A percentile compares a stretch with the other conserved stretches of the same genome.
These are phyloP conservation scores for Calcarius lapponicus DNA, from an alignment of 2,797 vertebrate genomes.

Conservation along the genomic window DNA sequence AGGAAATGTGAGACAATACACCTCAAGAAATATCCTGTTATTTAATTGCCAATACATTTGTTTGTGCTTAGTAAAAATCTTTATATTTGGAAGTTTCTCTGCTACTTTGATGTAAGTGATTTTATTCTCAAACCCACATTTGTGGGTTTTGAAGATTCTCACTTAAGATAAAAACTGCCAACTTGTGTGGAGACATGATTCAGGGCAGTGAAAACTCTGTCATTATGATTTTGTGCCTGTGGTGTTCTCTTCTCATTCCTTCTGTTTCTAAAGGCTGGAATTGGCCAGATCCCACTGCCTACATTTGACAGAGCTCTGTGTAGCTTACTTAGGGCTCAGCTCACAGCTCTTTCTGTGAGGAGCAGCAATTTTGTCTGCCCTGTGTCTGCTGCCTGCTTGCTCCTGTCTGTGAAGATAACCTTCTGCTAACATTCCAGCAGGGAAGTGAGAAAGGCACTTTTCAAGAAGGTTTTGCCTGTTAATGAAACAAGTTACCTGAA, in stretches of 20 bases:
- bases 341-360: background rate
- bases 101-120: background rate
- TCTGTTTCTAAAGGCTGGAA: background rate
- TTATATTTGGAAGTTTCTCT: background rate
- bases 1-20: background rate
- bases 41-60: background rate
- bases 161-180: background rate
- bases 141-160: background rate
- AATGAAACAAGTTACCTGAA: background rate
- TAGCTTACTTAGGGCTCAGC: background rate
- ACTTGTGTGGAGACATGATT: background rate
- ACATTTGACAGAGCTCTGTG: background rate
- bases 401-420: background rate
- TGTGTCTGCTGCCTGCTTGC: background rate
- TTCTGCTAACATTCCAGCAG: background rate
- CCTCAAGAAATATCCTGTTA: background rate
- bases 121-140: background rate
- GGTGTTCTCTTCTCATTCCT: background rate
- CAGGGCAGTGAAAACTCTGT: background rate
- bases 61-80: background rate
- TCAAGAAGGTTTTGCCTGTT: background rate
- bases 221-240: background rate
- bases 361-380: background rate
- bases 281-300: background rate
- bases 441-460: background rate